Evolutionary conservation across 35 echinoderm and acorn worm species (phyloP).

Genomic region (Apostichopus japonicus): DNA sequence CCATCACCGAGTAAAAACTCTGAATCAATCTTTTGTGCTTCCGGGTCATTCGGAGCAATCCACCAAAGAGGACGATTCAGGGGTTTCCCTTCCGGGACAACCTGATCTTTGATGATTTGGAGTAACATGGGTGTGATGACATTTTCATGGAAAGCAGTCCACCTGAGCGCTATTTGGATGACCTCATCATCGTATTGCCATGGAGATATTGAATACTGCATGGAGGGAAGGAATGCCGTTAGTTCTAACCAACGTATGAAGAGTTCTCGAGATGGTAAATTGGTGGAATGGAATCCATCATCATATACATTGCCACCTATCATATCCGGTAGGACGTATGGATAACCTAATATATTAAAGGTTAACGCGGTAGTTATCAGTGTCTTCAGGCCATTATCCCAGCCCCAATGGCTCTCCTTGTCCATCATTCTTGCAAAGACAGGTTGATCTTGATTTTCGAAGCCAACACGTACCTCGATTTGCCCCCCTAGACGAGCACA

Average conservation of each 20-base stretch:
- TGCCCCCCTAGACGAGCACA: conserved; percentile 77
- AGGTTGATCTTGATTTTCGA: conserved; percentile 84
- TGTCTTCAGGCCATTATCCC: conserved; percentile 92
- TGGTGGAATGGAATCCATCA: conserved; percentile 71
- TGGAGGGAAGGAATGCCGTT: conserved; percentile 93
- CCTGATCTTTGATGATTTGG: conserved; percentile 41
- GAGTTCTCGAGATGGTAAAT: conserved; percentile 72
- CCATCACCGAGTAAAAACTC: conserved; percentile 80
- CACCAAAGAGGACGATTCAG: conserved; percentile 83
- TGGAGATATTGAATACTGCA: conserved; percentile 97
- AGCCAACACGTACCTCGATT: conserved; percentile 90
- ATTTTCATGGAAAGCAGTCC: conserved; percentile 74
- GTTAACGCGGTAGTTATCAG: conserved; percentile 89
- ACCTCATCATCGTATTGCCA: conserved; percentile 94
- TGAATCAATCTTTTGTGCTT: conserved; percentile 51
- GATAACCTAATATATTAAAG: conserved; percentile 89
- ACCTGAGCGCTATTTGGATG: conserved; percentile 64
- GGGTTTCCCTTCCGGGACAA: conserved; percentile 59
- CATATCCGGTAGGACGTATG: conserved; percentile 95
- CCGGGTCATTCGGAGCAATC: conserved; percentile 66
- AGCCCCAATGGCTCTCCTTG: conserved; percentile 93
- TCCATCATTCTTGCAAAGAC: conserved; percentile 98
- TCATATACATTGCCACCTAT: conserved; percentile 97
- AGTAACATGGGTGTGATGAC: conserved; percentile 72
- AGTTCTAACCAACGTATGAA: conserved; percentile 95